Conservation (phyloP, 1,140 invertebrate genomes). For the Pentalonia nigronervosa region DNA sequence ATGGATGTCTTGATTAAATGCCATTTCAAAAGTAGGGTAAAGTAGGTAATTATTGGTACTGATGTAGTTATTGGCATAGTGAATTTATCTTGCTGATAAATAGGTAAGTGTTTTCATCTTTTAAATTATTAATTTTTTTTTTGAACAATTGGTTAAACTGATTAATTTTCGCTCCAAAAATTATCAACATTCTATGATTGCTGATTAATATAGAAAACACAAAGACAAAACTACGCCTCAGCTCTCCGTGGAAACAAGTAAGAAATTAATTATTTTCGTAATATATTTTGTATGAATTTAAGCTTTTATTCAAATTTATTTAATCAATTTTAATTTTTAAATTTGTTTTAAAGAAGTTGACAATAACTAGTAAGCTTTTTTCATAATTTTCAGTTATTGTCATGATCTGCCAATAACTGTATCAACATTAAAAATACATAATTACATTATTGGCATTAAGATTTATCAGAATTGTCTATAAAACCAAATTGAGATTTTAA, state of each 20-base stretch:
- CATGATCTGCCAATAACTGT: neutral
- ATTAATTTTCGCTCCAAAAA: neutral
- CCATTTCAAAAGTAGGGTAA: too few species aligned
- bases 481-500: neutral
- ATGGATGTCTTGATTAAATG: too few species aligned
- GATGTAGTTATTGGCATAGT: neutral
- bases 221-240: neutral
- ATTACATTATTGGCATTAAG: neutral
- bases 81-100: too few species aligned
- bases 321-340: constrained; percentile 9
- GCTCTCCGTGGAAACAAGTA: neutral
- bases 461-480: neutral
- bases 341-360: neutral
- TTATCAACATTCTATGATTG: neutral
- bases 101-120: neutral
- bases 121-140: neutral
- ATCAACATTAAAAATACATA: neutral
- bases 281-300: too few species aligned
- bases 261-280: too few species aligned
- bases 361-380: neutral
- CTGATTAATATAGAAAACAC: neutral
- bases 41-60: neutral
- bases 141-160: constrained; percentile 2
- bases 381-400: neutral
- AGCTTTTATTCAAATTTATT: neutral